Percentiles rank a stretch among this genome's conserved stretches.
These are phyloP conservation scores for Lasioglossum vierecki DNA, from an alignment of 2,888 invertebrate species.

Conservation along the genomic window DNA sequence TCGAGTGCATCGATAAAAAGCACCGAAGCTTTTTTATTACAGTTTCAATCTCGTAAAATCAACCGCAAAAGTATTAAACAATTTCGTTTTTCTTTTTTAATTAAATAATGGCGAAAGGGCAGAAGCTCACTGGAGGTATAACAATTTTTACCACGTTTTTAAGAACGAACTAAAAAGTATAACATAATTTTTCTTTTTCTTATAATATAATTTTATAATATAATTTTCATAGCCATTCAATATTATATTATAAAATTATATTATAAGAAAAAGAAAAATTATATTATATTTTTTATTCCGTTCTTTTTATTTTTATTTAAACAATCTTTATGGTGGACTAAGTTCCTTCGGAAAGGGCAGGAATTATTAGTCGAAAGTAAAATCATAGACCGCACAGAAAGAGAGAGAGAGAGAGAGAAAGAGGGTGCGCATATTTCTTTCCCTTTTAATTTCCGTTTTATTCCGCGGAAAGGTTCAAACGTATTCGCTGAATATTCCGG, in stretches of 20 bases:
- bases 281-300: too few species aligned
- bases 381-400: not conserved
- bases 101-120: too few species aligned
- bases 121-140: too few species aligned
- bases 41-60: not conserved
- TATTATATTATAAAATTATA: too few species aligned
- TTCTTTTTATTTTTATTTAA: too few species aligned
- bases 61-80: not conserved
- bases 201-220: too few species aligned
- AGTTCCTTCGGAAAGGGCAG: not conserved
- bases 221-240: too few species aligned
- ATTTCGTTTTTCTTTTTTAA: not conserved
- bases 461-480: not conserved
- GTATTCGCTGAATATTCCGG: conserved; percentile 1
- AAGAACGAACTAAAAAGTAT: too few species aligned
- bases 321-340: not conserved
- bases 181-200: too few species aligned
- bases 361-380: not conserved
- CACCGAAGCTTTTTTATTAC: not conserved
- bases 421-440: not conserved
- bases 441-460: conserved; percentile 5
- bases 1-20: not conserved
- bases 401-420: not conserved
- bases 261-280: too few species aligned
- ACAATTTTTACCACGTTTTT: too few species aligned